Conservation (phyloP, 2,888 invertebrate genomes). For the Catonia carolina region DNA sequence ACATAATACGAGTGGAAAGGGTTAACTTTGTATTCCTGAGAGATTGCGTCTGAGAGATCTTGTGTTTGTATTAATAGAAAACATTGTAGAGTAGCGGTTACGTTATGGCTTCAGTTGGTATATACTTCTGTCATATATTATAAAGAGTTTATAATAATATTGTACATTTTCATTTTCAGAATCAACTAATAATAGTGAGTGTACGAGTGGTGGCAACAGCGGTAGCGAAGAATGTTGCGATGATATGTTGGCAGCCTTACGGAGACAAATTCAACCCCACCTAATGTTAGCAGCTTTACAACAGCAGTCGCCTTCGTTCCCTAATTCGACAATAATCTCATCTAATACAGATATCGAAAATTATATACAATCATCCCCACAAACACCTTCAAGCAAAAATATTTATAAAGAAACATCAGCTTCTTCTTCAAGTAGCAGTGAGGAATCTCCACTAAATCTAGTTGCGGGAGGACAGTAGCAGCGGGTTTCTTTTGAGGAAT, state of each 20-base stretch:
- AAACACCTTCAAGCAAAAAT: not conserved
- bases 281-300: slow-evolving; percentile 57
- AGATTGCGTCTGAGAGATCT: too few species aligned
- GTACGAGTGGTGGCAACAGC: slow-evolving; percentile 29
- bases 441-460: slow-evolving; percentile 32
- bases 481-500: too few species aligned
- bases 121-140: too few species aligned
- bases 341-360: too few species aligned
- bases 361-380: not conserved
- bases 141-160: too few species aligned
- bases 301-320: slow-evolving; percentile 37
- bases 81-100: too few species aligned
- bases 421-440: slow-evolving; percentile 8
- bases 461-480: slow-evolving; percentile 27
- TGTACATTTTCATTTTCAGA: not conserved
- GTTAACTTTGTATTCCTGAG: too few species aligned
- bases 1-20: too few species aligned
- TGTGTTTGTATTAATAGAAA: too few species aligned
- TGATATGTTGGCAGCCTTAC: slow-evolving; percentile 61
- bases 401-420: slow-evolving; percentile 16
- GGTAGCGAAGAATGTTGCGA: slow-evolving; percentile 48
- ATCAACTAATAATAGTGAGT: slow-evolving; percentile 22
- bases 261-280: slow-evolving; percentile 64
- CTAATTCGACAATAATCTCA: not conserved
- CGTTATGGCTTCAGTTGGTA: too few species aligned